phyloP scores from a whole-genome alignment of 2,113 vertebrate genomes.

The Rhynchomys soricoides region DNA sequence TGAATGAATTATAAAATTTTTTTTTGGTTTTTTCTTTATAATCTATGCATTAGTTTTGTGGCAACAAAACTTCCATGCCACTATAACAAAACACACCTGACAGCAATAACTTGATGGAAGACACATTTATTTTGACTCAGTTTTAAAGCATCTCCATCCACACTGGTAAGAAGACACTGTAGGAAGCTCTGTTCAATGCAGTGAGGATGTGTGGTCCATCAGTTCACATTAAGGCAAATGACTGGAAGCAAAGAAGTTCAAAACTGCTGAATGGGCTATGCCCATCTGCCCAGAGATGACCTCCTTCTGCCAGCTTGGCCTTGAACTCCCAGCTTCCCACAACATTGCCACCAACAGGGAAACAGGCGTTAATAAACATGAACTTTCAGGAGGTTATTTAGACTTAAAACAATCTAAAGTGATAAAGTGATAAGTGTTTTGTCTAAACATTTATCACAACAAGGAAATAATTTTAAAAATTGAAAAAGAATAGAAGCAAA shows the following conservation, averaged over 20 bases:
- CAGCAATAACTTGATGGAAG: not conserved
- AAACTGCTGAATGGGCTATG: not conserved
- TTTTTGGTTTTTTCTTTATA: not conserved
- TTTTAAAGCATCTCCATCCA: not conserved
- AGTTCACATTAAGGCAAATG: not conserved
- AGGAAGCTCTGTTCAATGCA: not conserved
- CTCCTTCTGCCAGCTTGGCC: not conserved
- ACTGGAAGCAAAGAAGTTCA: not conserved
- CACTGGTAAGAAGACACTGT: not conserved
- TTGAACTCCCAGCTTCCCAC: not conserved
- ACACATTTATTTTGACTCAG: not conserved
- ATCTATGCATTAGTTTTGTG: not conserved
- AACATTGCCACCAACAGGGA: not conserved
- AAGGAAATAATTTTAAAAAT: slow-evolving; percentile 19
- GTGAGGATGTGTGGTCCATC: not conserved
- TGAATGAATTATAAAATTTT: not conserved
- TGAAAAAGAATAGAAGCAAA: not conserved
- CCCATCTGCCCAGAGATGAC: not conserved
- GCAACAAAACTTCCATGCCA: not conserved
- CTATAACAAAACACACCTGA: not conserved
- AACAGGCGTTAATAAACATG: not conserved
- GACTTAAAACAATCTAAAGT: not conserved
- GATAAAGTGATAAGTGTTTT: slow-evolving; percentile 11
- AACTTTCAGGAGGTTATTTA: not conserved
- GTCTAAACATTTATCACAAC: not conserved